Conservation (phyloP, 1,140 invertebrate genomes). For the Glomeris maerens region DNA sequence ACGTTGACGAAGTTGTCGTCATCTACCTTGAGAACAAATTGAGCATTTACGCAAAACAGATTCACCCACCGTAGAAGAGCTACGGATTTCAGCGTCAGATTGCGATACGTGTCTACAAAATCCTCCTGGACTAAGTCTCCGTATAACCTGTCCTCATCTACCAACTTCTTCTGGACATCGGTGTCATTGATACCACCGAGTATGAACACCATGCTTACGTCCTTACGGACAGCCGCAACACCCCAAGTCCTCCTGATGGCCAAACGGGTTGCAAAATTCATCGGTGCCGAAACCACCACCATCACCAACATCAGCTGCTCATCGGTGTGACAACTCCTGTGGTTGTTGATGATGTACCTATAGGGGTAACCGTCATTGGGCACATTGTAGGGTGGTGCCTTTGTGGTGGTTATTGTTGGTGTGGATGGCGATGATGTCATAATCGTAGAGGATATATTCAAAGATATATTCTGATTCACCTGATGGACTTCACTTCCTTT, state of each 20-base stretch:
- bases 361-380: too few species aligned
- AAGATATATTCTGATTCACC: too few species aligned
- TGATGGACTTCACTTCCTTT: too few species aligned
- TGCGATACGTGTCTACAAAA: conserved; percentile 80
- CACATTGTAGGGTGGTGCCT: too few species aligned
- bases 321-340: too few species aligned
- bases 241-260: conserved; percentile 76
- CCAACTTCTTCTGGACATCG: conserved; percentile 1
- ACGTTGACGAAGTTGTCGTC: conserved; percentile 89
- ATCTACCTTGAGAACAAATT: conserved; percentile 68
- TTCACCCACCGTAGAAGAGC: conserved; percentile 62
- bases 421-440: too few species aligned
- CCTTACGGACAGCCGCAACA: conserved; percentile 41
- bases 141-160: conserved; percentile 9
- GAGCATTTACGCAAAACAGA: conserved; percentile 38
- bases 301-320: too few species aligned
- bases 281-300: conserved; percentile 58
- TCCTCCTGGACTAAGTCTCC: conserved; percentile 54
- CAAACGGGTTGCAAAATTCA: conserved; percentile 50
- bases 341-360: too few species aligned
- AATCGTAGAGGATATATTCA: too few species aligned
- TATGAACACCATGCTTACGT: conserved; percentile 20
- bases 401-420: too few species aligned
- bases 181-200: conserved; percentile 10
- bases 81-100: conserved; percentile 80